These are phyloP conservation scores for Drepana falcataria DNA, from an alignment of 2,888 invertebrate species.

Conservation along the genomic window DNA sequence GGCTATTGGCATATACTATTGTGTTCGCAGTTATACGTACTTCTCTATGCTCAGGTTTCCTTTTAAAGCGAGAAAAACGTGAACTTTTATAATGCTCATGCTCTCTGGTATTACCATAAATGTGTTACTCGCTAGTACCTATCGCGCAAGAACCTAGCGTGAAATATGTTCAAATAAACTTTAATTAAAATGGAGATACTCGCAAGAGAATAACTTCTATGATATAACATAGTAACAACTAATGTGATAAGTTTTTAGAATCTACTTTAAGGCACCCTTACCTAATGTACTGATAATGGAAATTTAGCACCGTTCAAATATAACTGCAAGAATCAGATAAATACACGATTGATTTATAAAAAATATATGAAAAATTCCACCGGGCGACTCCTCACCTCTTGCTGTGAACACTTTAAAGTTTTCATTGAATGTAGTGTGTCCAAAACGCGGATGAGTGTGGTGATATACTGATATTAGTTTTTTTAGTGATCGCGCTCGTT, in stretches of 20 bases:
- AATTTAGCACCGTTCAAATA: too few species aligned
- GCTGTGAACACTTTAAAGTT: constrained; percentile 45
- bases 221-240: too few species aligned
- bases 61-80: constrained; percentile 34
- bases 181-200: neutral
- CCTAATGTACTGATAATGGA: too few species aligned
- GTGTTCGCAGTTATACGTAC: constrained; percentile 48
- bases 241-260: too few species aligned
- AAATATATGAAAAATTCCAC: constrained; percentile 6
- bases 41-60: constrained; percentile 29
- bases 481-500: constrained; percentile 60
- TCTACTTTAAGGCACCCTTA: too few species aligned
- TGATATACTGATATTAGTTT: constrained; percentile 73
- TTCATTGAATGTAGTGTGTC: constrained; percentile 54
- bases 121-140: constrained; percentile 22
- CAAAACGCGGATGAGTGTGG: constrained; percentile 58
- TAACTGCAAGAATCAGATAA: too few species aligned
- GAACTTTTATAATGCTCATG: constrained; percentile 34
- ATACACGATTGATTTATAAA: too few species aligned
- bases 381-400: constrained; percentile 42
- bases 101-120: constrained; percentile 31
- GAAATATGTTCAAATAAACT: neutral
- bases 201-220: neutral
- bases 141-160: constrained; percentile 10
- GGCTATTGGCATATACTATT: constrained; percentile 59